Percentiles rank a stretch among this genome's conserved stretches.
Conservation (phyloP, 2,888 invertebrate species). For the Caenorhabditis virilis region DNA sequence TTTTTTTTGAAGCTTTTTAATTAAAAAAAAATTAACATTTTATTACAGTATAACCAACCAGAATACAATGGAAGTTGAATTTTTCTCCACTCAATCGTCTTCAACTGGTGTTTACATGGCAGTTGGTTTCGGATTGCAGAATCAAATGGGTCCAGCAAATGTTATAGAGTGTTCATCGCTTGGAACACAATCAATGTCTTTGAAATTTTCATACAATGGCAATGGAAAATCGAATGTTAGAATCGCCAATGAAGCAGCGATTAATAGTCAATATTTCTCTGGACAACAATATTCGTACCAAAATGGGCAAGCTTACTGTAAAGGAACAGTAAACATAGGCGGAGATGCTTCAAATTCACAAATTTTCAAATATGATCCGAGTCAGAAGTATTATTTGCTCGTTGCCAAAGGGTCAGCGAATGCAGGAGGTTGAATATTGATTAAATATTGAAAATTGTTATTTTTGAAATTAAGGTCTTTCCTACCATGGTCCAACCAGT, state of each 20-base stretch:
- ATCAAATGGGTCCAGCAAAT: slow-evolving; percentile 32
- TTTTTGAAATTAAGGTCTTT: slow-evolving; percentile 2
- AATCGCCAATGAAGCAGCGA: slow-evolving; percentile 29
- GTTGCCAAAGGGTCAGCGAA: slow-evolving; percentile 31
- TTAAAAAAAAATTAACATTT: neutral
- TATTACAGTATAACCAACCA: slow-evolving; percentile 22
- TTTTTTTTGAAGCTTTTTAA: slow-evolving; percentile 3
- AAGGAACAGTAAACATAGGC: slow-evolving; percentile 25
- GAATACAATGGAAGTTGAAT: slow-evolving; percentile 17
- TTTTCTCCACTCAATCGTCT: slow-evolving; percentile 14
- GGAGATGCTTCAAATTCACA: slow-evolving; percentile 19
- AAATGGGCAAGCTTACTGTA: slow-evolving; percentile 38
- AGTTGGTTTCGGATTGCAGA: slow-evolving; percentile 31
- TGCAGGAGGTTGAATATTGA: slow-evolving; percentile 7
- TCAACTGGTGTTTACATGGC: slow-evolving; percentile 30
- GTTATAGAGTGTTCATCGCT: slow-evolving; percentile 47
- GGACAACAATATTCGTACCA: slow-evolving; percentile 9
- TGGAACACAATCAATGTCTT: slow-evolving; percentile 14
- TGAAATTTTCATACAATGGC: slow-evolving; percentile 44
- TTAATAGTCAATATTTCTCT: slow-evolving; percentile 16
- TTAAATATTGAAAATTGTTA: neutral
- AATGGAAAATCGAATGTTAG: slow-evolving; percentile 16
- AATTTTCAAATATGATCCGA: slow-evolving; percentile 35
- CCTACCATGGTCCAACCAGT: slow-evolving; percentile 15
- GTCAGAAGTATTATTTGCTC: slow-evolving; percentile 26